Evolutionary conservation across 2,888 invertebrate species (phyloP), one percentile per base, ranked within the genome.

Genomic region (Morinoia aosen): DNA sequence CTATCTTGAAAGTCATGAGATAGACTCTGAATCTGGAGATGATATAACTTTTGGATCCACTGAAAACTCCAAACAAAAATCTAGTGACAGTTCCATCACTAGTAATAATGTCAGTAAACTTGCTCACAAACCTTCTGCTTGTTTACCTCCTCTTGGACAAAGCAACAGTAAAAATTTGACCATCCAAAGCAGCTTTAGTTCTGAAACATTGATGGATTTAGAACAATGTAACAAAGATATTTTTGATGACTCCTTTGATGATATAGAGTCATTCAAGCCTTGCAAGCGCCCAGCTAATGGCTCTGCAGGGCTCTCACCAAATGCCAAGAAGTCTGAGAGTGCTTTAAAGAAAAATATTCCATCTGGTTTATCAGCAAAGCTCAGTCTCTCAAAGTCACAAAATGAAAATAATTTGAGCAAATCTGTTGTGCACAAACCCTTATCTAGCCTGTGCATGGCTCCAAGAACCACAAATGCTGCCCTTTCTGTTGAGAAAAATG

Each of bases 271-370:
- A 19, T 12, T 14, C 58, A 93, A 57, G 58, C 76, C 76, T 76
- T 76, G 76, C 93, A 93, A 93, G 93, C 56, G 93, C 10, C 93
- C 33, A 57, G 93, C 93, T 57, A 19, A 93, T 39, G 16, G 48
- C 12, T 16, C 33, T n/a, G 48, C 58, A 57, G 93, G 93, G 16
- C 33, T 93, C 7, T 93, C 93, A 33, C 93, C 93, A 0, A 57
- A 93, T 93, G 19, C 93, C 12, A 93, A 93, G 58, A 93, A 93
- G 33, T 39, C 12, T 16, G 93, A 93, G 11, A 16, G 25, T 76
- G 76, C 25, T 76, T 10, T 8, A 33, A 33, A 33, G 76, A 76
- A 76, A 76, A 33, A 40, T 3, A 57, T 93, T 57, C 25, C 5
- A 16, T 58, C 93, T 48, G 57, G n/a, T 93, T 57, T 93, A 11